These are phyloP conservation scores for Pluvianellus socialis DNA, from an alignment of 2,113 vertebrate genomes.

Conservation along the genomic window DNA sequence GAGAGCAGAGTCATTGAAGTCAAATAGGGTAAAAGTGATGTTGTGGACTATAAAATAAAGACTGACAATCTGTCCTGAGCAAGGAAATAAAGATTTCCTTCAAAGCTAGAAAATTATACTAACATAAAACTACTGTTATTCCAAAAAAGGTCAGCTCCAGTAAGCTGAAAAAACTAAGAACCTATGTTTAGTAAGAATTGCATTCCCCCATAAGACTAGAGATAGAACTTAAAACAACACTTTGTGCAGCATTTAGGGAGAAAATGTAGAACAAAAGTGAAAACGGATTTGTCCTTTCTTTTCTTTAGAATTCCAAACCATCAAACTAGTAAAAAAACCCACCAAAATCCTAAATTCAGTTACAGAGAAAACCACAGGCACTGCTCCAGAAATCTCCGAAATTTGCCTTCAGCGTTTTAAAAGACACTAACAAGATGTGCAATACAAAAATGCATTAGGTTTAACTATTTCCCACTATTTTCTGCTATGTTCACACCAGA, in stretches of 20 bases:
- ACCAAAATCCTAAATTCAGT: neutral
- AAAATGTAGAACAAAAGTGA: neutral
- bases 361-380: neutral
- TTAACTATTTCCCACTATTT: neutral
- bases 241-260: neutral
- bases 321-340: fast-evolving
- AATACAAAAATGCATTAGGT: neutral
- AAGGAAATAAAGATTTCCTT: neutral
- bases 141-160: neutral
- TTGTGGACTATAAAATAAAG: neutral
- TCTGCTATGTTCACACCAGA: neutral
- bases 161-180: neutral
- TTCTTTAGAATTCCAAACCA: neutral
- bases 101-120: neutral
- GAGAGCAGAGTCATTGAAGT: neutral
- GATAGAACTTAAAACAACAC: neutral
- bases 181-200: neutral
- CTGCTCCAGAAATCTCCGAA: neutral
- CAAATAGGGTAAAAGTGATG: neutral
- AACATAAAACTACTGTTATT: neutral
- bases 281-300: neutral
- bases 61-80: neutral
- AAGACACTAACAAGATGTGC: neutral
- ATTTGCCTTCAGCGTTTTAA: neutral
- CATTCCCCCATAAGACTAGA: neutral